These are phyloP conservation scores for Mugil cephalus DNA, from an alignment of 2,113 vertebrate species.

Conservation along the genomic window DNA sequence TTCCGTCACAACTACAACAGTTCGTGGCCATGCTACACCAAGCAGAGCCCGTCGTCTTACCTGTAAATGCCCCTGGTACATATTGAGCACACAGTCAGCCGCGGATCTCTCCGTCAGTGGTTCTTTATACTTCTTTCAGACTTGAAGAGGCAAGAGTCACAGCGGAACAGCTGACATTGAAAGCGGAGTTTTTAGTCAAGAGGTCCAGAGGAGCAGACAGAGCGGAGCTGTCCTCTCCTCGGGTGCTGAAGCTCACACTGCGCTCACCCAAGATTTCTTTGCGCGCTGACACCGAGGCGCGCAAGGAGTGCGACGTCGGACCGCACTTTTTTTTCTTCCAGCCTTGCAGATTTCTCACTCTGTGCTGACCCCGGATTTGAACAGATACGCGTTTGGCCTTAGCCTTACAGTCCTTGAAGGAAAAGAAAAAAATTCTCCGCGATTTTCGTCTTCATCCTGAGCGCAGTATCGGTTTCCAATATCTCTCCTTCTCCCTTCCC, in stretches of 20 bases:
- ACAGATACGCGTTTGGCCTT: slow-evolving; percentile 3
- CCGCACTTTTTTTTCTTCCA: slow-evolving; percentile 33
- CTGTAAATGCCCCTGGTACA: slow-evolving; percentile 90
- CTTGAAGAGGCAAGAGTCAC: slow-evolving; percentile 45
- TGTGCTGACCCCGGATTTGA: slow-evolving; percentile 7
- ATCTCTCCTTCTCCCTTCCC: slow-evolving; percentile 7
- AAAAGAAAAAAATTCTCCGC: not conserved
- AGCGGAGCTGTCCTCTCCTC: slow-evolving; percentile 76
- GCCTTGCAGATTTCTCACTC: slow-evolving; percentile 11
- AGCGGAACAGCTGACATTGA: slow-evolving; percentile 49
- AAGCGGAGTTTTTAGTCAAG: slow-evolving; percentile 37
- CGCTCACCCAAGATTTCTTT: slow-evolving; percentile 46
- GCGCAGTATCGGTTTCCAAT: not conserved
- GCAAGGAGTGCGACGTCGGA: slow-evolving; percentile 43
- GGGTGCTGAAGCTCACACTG: slow-evolving; percentile 75
- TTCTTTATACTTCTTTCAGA: slow-evolving; percentile 68
- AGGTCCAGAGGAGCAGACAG: slow-evolving; percentile 45
- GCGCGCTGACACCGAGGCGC: slow-evolving; percentile 41
- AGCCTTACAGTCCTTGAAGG: not conserved
- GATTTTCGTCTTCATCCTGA: slow-evolving; percentile 46
- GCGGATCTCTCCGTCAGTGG: slow-evolving; percentile 65
- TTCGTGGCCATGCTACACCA: not conserved
- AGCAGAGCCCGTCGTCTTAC: slow-evolving; percentile 67
- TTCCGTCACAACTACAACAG: slow-evolving; percentile 15
- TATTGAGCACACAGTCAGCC: slow-evolving; percentile 80